Percentiles rank a stretch among this genome's conserved stretches.
phyloP scores from a whole-genome alignment of 2,888 invertebrate species.

The Leptogaster cylindrica region DNA sequence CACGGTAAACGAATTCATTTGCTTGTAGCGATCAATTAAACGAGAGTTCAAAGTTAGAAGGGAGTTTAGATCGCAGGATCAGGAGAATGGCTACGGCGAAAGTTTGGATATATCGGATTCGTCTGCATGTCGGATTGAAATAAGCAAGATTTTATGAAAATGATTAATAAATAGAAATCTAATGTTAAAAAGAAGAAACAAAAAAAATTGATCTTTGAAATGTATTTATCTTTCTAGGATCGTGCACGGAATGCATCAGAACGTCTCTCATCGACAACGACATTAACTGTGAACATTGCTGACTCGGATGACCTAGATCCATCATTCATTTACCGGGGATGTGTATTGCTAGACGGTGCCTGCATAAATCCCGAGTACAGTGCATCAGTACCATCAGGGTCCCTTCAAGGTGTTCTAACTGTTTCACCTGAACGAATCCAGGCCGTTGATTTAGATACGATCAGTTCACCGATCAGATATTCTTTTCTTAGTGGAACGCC shows the following conservation, averaged over 20 bases:
- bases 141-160: neutral
- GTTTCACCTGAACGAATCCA: constrained; percentile 87
- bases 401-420: constrained; percentile 81
- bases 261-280: constrained; percentile 82
- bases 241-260: constrained; percentile 79
- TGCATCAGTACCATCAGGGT: constrained; percentile 77
- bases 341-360: constrained; percentile 79
- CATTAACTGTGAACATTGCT: constrained; percentile 80
- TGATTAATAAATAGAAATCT: constrained; percentile 3
- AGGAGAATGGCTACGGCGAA: neutral
- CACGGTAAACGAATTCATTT: neutral
- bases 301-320: constrained; percentile 93
- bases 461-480: constrained; percentile 82
- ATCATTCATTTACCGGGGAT: constrained; percentile 87
- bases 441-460: constrained; percentile 88
- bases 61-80: neutral
- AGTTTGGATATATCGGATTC: constrained; percentile 7
- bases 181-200: neutral
- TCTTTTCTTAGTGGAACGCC: constrained; percentile 83
- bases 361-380: constrained; percentile 89
- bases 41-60: constrained; percentile 2
- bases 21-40: constrained; percentile 37
- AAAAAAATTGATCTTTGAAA: too few relatives aligned
- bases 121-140: neutral
- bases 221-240: constrained; percentile 67